Base-by-base conservation (phyloP, 2,888 invertebrate species). In the Amphimallon solstitiale region DNA sequence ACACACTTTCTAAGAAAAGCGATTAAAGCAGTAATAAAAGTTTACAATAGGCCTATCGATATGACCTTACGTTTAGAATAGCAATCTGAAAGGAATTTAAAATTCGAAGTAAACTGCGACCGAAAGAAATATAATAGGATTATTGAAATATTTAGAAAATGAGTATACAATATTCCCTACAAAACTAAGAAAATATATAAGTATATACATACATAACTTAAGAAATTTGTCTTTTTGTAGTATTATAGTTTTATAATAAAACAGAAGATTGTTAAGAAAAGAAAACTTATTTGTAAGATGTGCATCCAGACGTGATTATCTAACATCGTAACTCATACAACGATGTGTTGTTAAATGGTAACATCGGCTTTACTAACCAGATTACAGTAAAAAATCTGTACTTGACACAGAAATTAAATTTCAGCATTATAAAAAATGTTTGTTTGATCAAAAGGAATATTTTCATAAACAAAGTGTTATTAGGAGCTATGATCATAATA, bases 351-450 rank as follows among this genome's bases (percentile, higher is more conserved):
- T 49, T 2, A 49, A 49, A 49, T 49, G 49, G 49, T 49, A 49
- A 49, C 49, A 49, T 49, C 4, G 49, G 21, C 49, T 49, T 49
- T 49, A 49, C 49, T 49, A 23, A 49, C 49, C 49, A 49, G 49
- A 49, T 49, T 49, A 49, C 49, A 49, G 49, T 49, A n/a, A 40
- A 40, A 40, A 40, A 40, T 40, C 40, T 40, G 40, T 40, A 40
- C 40, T 40, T 40, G n/a, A n/a, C n/a, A n/a, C n/a, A n/a, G n/a
- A n/a, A n/a, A n/a, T n/a, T n/a, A n/a, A n/a, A n/a, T n/a, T n/a
- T n/a, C n/a, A n/a, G n/a, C n/a, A n/a, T n/a, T n/a, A n/a, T n/a
- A n/a, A n/a, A n/a, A n/a, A n/a, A n/a, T n/a, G n/a, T n/a, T n/a
- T n/a, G n/a, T n/a, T n/a, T n/a, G n/a, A n/a, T n/a, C n/a, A n/a